phyloP scores from a whole-genome alignment of 1,140 invertebrate species.

The Hormaphis cornu region DNA sequence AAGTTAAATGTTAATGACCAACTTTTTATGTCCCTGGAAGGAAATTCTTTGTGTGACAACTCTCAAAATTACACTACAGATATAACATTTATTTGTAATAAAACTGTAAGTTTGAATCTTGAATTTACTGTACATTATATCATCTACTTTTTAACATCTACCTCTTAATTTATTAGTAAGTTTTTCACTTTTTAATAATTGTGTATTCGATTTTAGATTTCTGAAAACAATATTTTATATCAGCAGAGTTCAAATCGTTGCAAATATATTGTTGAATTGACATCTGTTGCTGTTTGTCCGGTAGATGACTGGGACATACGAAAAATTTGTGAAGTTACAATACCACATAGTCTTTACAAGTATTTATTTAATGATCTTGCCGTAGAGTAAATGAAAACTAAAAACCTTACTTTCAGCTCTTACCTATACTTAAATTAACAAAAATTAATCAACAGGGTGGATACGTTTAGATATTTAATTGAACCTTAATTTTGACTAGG shows the following conservation, averaged over 20 bases:
- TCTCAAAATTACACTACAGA: background rate
- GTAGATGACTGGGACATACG: background rate
- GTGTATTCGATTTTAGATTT: background rate
- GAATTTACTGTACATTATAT: background rate
- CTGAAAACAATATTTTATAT: background rate
- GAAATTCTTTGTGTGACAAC: background rate
- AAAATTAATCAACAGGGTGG: no score
- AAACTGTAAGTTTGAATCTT: background rate
- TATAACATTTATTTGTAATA: background rate
- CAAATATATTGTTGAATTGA: constrained; percentile 1
- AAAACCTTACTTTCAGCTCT: no score
- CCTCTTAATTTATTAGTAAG: no score
- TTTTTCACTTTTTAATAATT: no score
- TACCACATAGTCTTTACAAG: background rate
- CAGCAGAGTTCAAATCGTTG: background rate
- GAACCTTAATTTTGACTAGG: no score
- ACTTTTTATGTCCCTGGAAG: constrained; percentile 11
- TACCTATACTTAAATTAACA: no score
- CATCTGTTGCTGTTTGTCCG: background rate
- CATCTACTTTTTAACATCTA: no score
- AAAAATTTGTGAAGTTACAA: background rate
- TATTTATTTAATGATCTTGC: constrained; percentile 2
- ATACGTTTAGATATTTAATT: no score
- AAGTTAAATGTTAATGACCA: constrained; percentile 2
- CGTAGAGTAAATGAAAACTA: no score